phyloP scores from a whole-genome alignment of 1,140 invertebrate genomes.

The Spodoptera litura region DNA sequence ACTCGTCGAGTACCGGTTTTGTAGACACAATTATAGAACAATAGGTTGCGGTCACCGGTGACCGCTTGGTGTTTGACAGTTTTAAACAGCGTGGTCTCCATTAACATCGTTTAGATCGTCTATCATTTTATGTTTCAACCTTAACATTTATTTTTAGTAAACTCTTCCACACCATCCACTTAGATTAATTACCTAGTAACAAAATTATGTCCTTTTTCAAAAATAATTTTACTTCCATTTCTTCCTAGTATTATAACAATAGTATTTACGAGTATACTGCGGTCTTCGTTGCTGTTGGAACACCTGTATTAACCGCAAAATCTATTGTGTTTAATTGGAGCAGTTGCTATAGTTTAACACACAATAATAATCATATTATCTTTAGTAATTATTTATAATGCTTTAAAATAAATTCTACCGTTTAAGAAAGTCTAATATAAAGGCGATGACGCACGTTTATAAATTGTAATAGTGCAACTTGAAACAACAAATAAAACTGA shows the following conservation, averaged over 20 bases:
- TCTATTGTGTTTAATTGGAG: constrained; percentile 20
- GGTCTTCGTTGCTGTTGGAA: not conserved
- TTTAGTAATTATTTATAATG: constrained; percentile 2
- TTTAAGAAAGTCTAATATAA: no score
- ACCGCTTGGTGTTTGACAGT: no score
- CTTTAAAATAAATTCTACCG: no score
- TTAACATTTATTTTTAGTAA: not conserved
- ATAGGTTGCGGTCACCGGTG: no score
- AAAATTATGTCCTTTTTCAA: not conserved
- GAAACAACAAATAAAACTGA: constrained; percentile 4
- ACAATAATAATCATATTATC: not conserved
- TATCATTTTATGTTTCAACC: not conserved
- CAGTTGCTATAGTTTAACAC: constrained; percentile 17
- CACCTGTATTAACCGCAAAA: constrained; percentile 33
- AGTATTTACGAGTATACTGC: constrained; percentile 2
- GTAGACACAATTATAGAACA: no score
- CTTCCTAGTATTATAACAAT: constrained; percentile 1
- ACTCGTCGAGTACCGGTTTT: no score
- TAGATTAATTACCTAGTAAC: not conserved
- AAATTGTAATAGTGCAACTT: not conserved
- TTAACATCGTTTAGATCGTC: not conserved
- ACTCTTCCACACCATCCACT: not conserved
- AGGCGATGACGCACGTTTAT: no score
- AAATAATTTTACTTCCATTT: not conserved
- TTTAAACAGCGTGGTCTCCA: no score